Percentiles rank a stretch among this genome's conserved stretches.
These are phyloP conservation scores for Eristalinus sepulchralis DNA, from an alignment of 2,888 invertebrate genomes.

Conservation along the genomic window DNA sequence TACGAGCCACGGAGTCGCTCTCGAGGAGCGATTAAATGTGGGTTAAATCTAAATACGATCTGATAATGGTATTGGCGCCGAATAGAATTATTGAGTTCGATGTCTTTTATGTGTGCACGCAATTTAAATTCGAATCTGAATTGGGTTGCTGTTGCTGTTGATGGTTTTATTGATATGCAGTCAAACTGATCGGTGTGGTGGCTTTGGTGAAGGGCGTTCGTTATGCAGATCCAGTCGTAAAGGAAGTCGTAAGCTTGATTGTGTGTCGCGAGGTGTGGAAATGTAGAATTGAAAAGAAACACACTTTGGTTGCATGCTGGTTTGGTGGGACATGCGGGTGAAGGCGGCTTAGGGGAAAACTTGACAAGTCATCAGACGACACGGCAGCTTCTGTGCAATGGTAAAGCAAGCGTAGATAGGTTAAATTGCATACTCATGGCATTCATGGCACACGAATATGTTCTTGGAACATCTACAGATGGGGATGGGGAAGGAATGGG, in stretches of 20 bases:
- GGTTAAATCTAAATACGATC: slow-evolving; percentile 67
- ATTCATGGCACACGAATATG: too few relatives aligned
- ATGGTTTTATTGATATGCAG: slow-evolving; percentile 26
- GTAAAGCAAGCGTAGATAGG: too few relatives aligned
- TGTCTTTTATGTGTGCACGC: slow-evolving; percentile 19
- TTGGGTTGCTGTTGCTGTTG: slow-evolving; percentile 45
- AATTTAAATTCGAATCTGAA: slow-evolving; percentile 47
- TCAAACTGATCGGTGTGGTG: background rate
- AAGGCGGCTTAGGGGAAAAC: too few relatives aligned
- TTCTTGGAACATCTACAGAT: too few relatives aligned
- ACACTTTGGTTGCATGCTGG: background rate
- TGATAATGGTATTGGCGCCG: slow-evolving; percentile 68
- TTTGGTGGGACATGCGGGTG: background rate
- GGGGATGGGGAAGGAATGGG: too few relatives aligned
- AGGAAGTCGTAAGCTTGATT: background rate
- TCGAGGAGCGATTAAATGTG: slow-evolving; percentile 62
- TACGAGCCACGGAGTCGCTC: slow-evolving; percentile 46
- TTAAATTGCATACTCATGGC: too few relatives aligned
- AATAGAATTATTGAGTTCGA: slow-evolving; percentile 46
- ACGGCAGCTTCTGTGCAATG: too few relatives aligned
- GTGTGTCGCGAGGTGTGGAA: background rate
- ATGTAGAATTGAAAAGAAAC: background rate
- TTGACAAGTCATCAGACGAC: too few relatives aligned
- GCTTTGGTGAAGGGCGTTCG: background rate
- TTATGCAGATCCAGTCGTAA: background rate